A percentile compares a stretch with the other conserved stretches of the same genome.
Evolutionary conservation across 2,113 vertebrate species (phyloP).

Genomic region (Tenrec ecaudatus): DNA sequence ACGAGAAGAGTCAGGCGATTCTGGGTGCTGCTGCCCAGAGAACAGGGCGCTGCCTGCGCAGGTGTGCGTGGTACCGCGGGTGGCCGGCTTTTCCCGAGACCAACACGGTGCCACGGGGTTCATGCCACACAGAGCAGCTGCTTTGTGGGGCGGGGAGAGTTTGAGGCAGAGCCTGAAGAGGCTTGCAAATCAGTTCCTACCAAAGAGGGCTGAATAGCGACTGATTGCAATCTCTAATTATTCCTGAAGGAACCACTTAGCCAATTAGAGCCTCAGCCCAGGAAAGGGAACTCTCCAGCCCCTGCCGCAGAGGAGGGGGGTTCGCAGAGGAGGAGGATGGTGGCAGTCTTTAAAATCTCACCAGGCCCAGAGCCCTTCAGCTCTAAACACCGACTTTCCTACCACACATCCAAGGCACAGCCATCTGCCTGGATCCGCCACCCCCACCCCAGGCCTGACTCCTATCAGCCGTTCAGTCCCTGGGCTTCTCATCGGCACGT

Average conservation of each 20-base stretch:
- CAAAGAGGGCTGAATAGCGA: constrained; percentile 13
- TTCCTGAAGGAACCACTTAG: constrained; percentile 34
- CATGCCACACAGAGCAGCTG: not conserved
- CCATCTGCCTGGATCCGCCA: not conserved
- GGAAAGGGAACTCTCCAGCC: constrained; percentile 7
- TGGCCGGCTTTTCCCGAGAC: not conserved
- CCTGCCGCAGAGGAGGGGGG: not conserved
- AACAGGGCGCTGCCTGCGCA: not conserved
- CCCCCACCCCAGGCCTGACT: not conserved
- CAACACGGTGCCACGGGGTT: not conserved
- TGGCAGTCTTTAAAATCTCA: not conserved
- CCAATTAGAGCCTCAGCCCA: not conserved
- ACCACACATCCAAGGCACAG: not conserved
- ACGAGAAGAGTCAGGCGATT: not conserved
- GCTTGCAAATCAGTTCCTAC: constrained; percentile 55
- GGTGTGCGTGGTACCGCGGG: not conserved
- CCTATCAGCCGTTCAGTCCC: not conserved
- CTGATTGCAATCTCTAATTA: constrained; percentile 49
- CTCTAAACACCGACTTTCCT: not conserved
- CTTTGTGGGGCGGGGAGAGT: not conserved
- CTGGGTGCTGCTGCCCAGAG: not conserved
- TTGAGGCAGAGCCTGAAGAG: constrained; percentile 44
- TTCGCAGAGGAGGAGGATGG: not conserved
- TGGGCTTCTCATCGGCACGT: not conserved
- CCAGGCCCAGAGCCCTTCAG: not conserved